These are phyloP conservation scores for Xiphorhynchus erythropygius DNA, from an alignment of 2,797 vertebrate genomes.

Conservation along the genomic window DNA sequence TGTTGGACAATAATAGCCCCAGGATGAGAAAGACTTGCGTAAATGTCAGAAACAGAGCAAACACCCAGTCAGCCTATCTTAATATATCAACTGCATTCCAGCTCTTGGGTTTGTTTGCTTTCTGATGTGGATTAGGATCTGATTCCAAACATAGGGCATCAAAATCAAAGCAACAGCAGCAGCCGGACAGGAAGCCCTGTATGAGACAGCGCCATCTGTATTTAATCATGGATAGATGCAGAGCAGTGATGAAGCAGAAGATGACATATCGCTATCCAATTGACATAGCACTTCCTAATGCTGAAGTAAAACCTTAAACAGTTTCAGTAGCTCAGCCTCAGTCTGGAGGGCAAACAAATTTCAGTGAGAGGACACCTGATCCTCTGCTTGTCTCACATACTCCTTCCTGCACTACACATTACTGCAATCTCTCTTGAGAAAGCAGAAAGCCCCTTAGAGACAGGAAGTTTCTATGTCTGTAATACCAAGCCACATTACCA, in stretches of 20 bases:
- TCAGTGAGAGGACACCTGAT: neutral
- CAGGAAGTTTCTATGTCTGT: neutral
- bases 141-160: neutral
- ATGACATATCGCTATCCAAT: neutral
- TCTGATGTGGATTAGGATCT: neutral
- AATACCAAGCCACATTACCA: neutral
- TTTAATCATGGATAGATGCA: neutral
- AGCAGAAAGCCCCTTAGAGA: neutral
- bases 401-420: neutral
- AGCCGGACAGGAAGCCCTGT: neutral
- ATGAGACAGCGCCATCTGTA: neutral
- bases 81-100: neutral
- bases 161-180: slow-evolving; percentile 17
- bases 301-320: neutral
- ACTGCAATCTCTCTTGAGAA: neutral
- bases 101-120: neutral
- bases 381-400: neutral
- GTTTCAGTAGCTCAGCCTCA: neutral
- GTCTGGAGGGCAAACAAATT: neutral
- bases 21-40: neutral
- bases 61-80: neutral
- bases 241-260: neutral
- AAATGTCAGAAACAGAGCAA: slow-evolving; percentile 21
- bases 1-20: neutral
- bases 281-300: neutral